A percentile compares a stretch with the other conserved stretches of the same genome.
phyloP scores from a whole-genome alignment of 2,113 vertebrate genomes.

The Perognathus longimembris region DNA sequence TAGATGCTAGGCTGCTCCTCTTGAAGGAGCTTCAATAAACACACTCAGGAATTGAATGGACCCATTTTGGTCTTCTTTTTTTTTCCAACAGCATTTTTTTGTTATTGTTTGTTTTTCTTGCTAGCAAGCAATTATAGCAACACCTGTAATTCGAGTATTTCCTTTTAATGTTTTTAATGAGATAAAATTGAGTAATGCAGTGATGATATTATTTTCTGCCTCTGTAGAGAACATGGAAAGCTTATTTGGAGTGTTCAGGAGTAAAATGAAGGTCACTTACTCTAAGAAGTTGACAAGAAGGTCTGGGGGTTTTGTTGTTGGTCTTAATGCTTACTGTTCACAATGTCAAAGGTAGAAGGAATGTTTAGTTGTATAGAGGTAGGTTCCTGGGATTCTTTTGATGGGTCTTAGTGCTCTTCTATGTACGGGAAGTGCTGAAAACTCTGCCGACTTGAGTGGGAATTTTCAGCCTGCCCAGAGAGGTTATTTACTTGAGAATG shows the following conservation, averaged over 20 bases:
- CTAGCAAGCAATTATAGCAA: neutral
- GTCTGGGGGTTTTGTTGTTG: neutral
- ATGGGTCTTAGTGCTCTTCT: neutral
- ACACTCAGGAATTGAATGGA: neutral
- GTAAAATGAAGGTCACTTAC: conserved; percentile 9
- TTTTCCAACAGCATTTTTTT: neutral
- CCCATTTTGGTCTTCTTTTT: neutral
- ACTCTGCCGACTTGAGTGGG: neutral
- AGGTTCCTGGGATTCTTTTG: neutral
- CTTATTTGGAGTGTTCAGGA: neutral
- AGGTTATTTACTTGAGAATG: neutral
- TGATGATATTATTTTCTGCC: neutral
- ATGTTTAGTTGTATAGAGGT: neutral
- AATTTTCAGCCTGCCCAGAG: neutral
- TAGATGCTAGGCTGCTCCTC: neutral
- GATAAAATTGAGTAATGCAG: neutral
- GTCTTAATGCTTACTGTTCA: neutral
- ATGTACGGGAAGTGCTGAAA: neutral
- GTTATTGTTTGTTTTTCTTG: too few relatives aligned
- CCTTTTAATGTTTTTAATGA: conserved; percentile 16
- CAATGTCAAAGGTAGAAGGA: neutral
- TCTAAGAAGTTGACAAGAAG: neutral
- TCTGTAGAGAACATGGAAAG: neutral
- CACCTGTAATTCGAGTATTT: neutral
- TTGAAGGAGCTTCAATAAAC: neutral